Conservation (phyloP, 2,888 invertebrate species). For the Harpagoxenus sublaevis region DNA sequence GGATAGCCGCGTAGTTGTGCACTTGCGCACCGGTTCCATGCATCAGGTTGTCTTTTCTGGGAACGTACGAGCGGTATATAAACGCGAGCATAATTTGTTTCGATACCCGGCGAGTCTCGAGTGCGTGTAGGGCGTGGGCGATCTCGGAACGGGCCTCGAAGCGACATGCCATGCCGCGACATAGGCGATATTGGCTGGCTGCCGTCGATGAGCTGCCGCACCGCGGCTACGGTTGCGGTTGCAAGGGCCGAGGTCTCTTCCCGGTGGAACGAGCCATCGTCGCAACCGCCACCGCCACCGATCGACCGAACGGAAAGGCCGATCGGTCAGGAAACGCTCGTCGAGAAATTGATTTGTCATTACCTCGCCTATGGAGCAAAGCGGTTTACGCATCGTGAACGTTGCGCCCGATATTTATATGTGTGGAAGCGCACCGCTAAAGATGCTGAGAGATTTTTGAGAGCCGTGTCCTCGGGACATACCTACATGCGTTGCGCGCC, state of each 20-base stretch:
- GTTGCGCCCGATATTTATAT: conserved; percentile 54
- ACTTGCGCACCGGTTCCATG: conserved; percentile 57
- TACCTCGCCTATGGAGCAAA: conserved; percentile 70
- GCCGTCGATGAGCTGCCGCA: conserved; percentile 56
- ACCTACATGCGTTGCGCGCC: conserved; percentile 31
- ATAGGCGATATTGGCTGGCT: conserved; percentile 58
- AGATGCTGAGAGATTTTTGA: conserved; percentile 63
- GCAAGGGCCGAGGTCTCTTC: conserved; percentile 18
- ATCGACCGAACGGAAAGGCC: conserved; percentile 25
- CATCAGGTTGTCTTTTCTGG: conserved; percentile 61
- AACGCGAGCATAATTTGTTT: conserved; percentile 64
- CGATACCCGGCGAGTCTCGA: conserved; percentile 30
- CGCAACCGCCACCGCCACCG: neutral
- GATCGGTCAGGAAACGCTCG: conserved; percentile 70
- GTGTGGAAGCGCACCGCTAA: conserved; percentile 12
- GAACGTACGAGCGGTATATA: conserved; percentile 29
- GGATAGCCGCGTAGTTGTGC: neutral
- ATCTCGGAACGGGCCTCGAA: conserved; percentile 73
- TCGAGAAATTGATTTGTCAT: conserved; percentile 83
- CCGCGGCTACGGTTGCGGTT: conserved; percentile 48
- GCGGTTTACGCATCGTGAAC: conserved; percentile 68
- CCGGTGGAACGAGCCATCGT: conserved; percentile 41
- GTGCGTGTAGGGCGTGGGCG: conserved; percentile 73
- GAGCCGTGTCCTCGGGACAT: conserved; percentile 58
- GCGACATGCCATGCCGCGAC: conserved; percentile 57